phyloP scores from a whole-genome alignment of 2,888 invertebrate species.

The Standfussiana lucernea region DNA sequence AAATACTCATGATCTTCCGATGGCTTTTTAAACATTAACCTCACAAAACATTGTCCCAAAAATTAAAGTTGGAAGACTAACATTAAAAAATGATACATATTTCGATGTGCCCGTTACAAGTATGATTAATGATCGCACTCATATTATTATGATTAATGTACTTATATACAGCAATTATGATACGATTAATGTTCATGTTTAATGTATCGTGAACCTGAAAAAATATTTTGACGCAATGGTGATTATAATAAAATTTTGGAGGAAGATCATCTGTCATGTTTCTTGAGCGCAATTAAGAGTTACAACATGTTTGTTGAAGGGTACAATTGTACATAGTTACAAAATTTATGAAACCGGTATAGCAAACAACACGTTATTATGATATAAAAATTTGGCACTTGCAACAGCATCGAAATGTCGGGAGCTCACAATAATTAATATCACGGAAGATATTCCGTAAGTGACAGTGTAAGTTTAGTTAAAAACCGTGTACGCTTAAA shows the following conservation, averaged over 20 bases:
- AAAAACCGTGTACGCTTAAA: no score
- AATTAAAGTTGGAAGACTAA: conserved; percentile 33
- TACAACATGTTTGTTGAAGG: conserved; percentile 14
- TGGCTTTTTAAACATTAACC: not conserved
- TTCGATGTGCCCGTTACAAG: conserved; percentile 50
- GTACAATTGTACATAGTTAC: not conserved
- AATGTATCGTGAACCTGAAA: conserved; percentile 58
- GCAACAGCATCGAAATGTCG: no score
- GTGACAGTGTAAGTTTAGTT: no score
- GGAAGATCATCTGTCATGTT: conserved; percentile 57
- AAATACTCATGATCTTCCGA: not conserved
- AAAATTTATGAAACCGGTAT: not conserved
- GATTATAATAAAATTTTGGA: conserved; percentile 50
- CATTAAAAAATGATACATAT: conserved; percentile 59
- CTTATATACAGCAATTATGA: conserved; percentile 60
- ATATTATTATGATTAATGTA: conserved; percentile 64
- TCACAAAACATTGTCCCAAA: conserved; percentile 22
- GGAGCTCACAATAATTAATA: no score
- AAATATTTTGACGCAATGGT: conserved; percentile 48
- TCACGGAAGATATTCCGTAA: no score
- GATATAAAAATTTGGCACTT: no score
- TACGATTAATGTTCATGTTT: conserved; percentile 61
- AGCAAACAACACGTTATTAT: no score
- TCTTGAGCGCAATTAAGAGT: conserved; percentile 26
- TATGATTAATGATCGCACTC: conserved; percentile 64